Evolutionary conservation across 2,797 vertebrate genomes (phyloP).

Genomic region (Prunella strophiata): DNA sequence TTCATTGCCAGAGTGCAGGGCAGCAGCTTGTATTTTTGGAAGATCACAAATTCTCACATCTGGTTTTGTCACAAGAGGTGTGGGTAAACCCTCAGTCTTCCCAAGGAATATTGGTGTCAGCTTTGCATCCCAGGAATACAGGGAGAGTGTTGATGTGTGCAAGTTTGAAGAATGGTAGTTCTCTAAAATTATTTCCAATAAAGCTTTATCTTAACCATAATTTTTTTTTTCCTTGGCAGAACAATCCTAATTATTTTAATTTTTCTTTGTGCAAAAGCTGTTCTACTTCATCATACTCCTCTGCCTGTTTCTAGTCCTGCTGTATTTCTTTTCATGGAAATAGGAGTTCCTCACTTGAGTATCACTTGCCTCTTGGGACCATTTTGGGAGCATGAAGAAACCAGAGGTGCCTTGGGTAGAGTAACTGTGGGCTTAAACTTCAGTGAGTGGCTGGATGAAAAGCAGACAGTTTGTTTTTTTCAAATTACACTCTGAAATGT

Average conservation of each 20-base stretch:
- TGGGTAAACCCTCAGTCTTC: not conserved
- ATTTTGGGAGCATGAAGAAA: not conserved
- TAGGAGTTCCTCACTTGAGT: not conserved
- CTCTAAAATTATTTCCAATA: not conserved
- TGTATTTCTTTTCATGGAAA: not conserved
- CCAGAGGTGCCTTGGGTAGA: not conserved
- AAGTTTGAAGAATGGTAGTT: not conserved
- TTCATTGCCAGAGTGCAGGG: not conserved
- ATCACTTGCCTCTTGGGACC: not conserved
- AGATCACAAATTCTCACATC: not conserved
- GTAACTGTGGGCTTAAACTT: not conserved
- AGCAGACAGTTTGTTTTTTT: not conserved
- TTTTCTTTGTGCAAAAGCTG: not conserved
- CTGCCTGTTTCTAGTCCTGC: not conserved
- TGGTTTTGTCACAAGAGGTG: not conserved
- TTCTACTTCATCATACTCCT: not conserved
- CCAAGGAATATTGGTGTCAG: not conserved
- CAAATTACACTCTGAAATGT: not conserved
- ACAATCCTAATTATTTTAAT: not conserved
- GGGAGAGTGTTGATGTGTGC: not conserved
- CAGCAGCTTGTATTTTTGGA: not conserved
- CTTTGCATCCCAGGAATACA: not conserved
- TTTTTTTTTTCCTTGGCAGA: not conserved
- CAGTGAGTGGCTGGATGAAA: not conserved
- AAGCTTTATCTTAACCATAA: not conserved